Evolutionary conservation across 2,797 vertebrate genomes (phyloP).

Genomic region (Pseudochirops corinnae): DNA sequence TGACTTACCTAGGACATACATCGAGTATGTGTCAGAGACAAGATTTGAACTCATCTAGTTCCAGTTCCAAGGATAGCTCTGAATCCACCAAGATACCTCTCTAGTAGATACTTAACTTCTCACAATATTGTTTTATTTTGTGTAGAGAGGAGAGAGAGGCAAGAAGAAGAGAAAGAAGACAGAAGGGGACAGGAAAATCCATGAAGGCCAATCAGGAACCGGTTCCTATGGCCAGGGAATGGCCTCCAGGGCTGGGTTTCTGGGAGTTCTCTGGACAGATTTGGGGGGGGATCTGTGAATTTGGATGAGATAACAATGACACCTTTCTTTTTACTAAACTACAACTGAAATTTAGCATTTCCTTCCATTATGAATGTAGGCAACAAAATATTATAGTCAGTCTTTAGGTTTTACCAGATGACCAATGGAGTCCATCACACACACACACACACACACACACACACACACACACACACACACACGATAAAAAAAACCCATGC

Average conservation of each 20-base stretch:
- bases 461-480: too few relatives aligned
- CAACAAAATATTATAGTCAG: background rate
- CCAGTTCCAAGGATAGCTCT: background rate
- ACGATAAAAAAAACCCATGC: too few relatives aligned
- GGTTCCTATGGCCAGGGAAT: background rate
- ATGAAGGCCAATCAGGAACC: background rate
- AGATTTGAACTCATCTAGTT: background rate
- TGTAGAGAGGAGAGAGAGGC: background rate
- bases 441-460: too few relatives aligned
- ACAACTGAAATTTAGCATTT: background rate
- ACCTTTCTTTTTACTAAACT: background rate
- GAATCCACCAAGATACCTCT: too few relatives aligned
- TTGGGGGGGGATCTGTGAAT: background rate
- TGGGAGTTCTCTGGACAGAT: background rate
- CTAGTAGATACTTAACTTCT: background rate
- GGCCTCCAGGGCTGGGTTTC: background rate
- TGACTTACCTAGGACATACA: too few relatives aligned
- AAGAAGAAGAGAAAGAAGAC: background rate
- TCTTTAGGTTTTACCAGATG: background rate
- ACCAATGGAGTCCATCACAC: background rate
- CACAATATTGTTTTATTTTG: background rate
- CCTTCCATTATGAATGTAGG: background rate
- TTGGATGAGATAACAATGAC: background rate
- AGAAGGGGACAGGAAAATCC: background rate
- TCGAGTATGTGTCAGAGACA: background rate